phyloP scores from a whole-genome alignment of 2,113 vertebrate species.

The Vidua macroura region DNA sequence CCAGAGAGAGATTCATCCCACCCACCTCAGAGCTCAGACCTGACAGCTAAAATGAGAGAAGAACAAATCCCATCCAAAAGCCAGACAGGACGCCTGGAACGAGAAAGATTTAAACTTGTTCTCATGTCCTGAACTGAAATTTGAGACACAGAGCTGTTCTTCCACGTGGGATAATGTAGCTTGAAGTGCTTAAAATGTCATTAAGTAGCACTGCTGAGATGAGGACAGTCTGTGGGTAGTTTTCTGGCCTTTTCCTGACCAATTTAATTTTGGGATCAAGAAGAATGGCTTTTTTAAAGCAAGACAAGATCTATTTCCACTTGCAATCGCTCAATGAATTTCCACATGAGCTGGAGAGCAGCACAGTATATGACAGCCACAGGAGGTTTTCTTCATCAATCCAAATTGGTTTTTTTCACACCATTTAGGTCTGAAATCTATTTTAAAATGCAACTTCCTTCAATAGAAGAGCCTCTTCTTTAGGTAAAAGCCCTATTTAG shows the following conservation, averaged over 20 bases:
- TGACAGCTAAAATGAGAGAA: constrained; percentile 39
- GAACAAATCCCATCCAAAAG: not conserved
- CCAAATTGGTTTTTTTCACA: not conserved
- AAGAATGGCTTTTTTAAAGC: constrained; percentile 24
- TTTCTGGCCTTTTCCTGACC: constrained; percentile 19
- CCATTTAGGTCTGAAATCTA: not conserved
- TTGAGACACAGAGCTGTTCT: constrained; percentile 34
- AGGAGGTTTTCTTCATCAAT: not conserved
- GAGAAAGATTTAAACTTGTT: constrained; percentile 7
- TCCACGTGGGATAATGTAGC: constrained; percentile 1
- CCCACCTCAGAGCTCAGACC: constrained; percentile 38
- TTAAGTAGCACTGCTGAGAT: constrained; percentile 36
- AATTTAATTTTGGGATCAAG: constrained; percentile 31
- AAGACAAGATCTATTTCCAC: constrained; percentile 17
- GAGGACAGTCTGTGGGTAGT: constrained; percentile 1
- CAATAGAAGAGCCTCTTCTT: not conserved
- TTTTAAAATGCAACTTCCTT: not conserved
- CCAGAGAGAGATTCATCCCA: constrained; percentile 42
- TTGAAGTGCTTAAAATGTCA: constrained; percentile 44
- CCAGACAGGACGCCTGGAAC: constrained; percentile 40
- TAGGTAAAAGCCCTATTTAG: not conserved
- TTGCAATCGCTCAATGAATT: not conserved
- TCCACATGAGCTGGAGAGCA: not conserved
- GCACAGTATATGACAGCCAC: not conserved
- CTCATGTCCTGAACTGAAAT: constrained; percentile 41